A percentile compares a stretch with the other conserved stretches of the same genome.
phyloP scores from a whole-genome alignment of 2,888 invertebrate species.

The Pollenia amentaria region DNA sequence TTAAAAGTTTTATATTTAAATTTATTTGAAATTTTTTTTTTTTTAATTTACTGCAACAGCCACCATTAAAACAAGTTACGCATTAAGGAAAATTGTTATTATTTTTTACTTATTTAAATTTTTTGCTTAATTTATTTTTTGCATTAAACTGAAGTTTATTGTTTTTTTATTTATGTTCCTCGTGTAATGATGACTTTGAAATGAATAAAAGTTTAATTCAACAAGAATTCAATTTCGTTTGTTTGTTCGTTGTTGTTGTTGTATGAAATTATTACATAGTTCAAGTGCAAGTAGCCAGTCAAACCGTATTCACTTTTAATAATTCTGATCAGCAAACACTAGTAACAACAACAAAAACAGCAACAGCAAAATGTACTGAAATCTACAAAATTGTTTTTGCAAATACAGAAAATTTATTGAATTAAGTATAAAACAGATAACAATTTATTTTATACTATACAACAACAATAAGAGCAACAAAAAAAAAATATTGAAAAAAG shows the following conservation, averaged over 20 bases:
- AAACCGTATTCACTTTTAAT: constrained; percentile 11
- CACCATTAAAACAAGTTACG: constrained; percentile 19
- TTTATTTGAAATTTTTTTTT: neutral
- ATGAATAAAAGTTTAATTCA: constrained; percentile 61
- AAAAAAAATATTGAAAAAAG: constrained; percentile 17
- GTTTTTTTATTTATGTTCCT: constrained; percentile 41
- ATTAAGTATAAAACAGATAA: constrained; percentile 66
- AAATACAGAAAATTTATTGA: constrained; percentile 54
- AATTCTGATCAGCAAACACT: constrained; percentile 43
- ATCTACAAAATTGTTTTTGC: constrained; percentile 56
- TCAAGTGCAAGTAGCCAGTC: constrained; percentile 55
- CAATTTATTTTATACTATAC: constrained; percentile 33
- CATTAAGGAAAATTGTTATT: constrained; percentile 57
- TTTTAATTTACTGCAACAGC: neutral
- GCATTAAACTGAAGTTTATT: constrained; percentile 31
- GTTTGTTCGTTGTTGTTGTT: constrained; percentile 37
- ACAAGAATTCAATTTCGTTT: constrained; percentile 46
- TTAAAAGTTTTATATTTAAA: neutral
- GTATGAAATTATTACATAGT: constrained; percentile 61
- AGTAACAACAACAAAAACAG: constrained; percentile 43
- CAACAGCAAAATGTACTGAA: constrained; percentile 39
- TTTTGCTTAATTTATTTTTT: neutral
- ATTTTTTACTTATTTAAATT: neutral
- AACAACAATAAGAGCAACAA: constrained; percentile 21
- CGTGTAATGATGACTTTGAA: constrained; percentile 67